Evolutionary conservation across 2,113 vertebrate species (phyloP).

Genomic region (Sakesphorus luctuosus): DNA sequence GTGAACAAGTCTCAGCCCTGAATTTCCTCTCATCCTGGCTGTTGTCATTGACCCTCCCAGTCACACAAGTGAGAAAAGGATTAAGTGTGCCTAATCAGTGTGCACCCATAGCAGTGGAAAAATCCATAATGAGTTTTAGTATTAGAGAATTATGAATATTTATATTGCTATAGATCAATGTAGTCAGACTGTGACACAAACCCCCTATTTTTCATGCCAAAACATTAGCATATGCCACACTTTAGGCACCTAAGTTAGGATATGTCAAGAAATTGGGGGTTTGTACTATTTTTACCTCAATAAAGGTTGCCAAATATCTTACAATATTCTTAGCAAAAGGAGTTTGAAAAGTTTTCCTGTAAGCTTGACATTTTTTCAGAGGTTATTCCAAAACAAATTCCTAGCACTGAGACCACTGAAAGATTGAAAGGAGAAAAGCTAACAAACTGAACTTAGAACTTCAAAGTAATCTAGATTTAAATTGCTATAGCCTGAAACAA

Average conservation of each 20-base stretch:
- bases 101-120: background rate
- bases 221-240: background rate
- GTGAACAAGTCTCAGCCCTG: background rate
- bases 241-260: background rate
- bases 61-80: background rate
- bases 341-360: background rate
- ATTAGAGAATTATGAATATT: background rate
- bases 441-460: background rate
- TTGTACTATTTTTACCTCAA: background rate
- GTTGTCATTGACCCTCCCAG: background rate
- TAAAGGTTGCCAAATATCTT: background rate
- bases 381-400: conserved; percentile 18
- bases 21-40: background rate
- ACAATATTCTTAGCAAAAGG: background rate
- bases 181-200: background rate
- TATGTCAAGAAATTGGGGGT: background rate
- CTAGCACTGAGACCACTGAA: background rate
- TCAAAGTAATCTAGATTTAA: conserved; percentile 19
- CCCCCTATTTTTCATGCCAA: background rate
- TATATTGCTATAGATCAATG: background rate
- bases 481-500: conserved; percentile 34
- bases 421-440: background rate
- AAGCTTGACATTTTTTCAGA: background rate
- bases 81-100: background rate
- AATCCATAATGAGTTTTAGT: background rate